Percentiles rank a stretch among this genome's conserved stretches.
Evolutionary conservation across 2,888 invertebrate species (phyloP).

Genomic region (Adelognathus sp.): DNA sequence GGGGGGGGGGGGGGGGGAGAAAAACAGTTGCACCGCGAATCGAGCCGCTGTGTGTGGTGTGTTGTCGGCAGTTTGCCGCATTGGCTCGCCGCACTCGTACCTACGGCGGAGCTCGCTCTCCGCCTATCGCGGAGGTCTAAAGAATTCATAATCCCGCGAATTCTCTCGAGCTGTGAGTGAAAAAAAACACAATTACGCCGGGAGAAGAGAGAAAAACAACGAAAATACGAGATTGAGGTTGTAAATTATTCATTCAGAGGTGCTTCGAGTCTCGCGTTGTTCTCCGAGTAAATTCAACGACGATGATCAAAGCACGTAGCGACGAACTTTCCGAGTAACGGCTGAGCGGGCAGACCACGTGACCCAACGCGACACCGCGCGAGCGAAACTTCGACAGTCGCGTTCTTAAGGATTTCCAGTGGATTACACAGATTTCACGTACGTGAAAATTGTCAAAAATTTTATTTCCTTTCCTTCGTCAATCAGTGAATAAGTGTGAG

Average conservation of each 20-base stretch:
- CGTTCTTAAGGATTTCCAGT: too few relatives aligned
- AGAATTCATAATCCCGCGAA: not conserved
- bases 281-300: too few relatives aligned
- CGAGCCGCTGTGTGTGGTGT: constrained; percentile 43
- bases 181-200: not conserved
- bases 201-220: not conserved
- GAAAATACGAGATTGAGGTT: not conserved
- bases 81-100: constrained; percentile 48
- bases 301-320: too few relatives aligned
- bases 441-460: not conserved
- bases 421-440: not conserved
- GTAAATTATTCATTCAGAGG: too few relatives aligned
- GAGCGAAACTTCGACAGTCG: too few relatives aligned
- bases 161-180: not conserved
- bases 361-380: too few relatives aligned
- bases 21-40: constrained; percentile 24
- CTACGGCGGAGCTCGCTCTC: not conserved
- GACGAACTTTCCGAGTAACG: too few relatives aligned
- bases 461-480: not conserved
- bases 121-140: not conserved
- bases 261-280: too few relatives aligned
- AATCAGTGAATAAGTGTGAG: not conserved
- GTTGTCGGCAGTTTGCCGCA: constrained; percentile 52
- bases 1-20: too few relatives aligned
- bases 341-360: too few relatives aligned